Evolutionary conservation across 2,888 invertebrate species (phyloP).

Genomic region (Andrena bucephala): DNA sequence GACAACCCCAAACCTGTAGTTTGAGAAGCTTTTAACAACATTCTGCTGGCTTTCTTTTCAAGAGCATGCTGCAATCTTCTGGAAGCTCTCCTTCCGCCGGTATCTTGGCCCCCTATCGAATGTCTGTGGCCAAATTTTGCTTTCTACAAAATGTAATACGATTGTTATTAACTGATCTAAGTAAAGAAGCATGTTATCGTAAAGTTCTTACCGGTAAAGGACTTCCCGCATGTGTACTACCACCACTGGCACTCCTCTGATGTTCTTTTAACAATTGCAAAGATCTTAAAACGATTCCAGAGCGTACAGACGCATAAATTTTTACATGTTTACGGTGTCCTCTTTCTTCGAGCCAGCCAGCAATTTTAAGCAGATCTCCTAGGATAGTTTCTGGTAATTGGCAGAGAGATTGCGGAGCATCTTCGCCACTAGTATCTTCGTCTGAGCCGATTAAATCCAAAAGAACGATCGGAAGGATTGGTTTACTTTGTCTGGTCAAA

Average conservation of each 20-base stretch:
- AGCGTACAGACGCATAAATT: conserved; percentile 91
- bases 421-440: conserved; percentile 90
- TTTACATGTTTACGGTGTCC: conserved; percentile 90
- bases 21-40: conserved; percentile 92
- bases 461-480: conserved; percentile 94
- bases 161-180: conserved; percentile 15
- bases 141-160: conserved; percentile 85
- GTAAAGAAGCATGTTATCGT: neutral
- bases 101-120: conserved; percentile 86
- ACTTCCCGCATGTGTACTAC: conserved; percentile 89
- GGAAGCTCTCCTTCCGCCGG: conserved; percentile 91
- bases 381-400: conserved; percentile 90
- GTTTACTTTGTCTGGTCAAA: conserved; percentile 93
- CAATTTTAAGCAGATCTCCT: conserved; percentile 91
- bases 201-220: conserved; percentile 87
- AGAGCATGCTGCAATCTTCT: conserved; percentile 93
- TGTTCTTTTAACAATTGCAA: conserved; percentile 92
- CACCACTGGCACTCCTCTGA: conserved; percentile 91
- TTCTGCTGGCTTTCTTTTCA: conserved; percentile 90
- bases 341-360: conserved; percentile 94
- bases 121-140: conserved; percentile 89
- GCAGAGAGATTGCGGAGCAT: conserved; percentile 87
- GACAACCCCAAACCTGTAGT: conserved; percentile 91
- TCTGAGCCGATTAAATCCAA: conserved; percentile 95
- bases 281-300: conserved; percentile 91